These are phyloP conservation scores for Prionace glauca DNA, from an alignment of 2,797 vertebrate genomes.

Conservation along the genomic window DNA sequence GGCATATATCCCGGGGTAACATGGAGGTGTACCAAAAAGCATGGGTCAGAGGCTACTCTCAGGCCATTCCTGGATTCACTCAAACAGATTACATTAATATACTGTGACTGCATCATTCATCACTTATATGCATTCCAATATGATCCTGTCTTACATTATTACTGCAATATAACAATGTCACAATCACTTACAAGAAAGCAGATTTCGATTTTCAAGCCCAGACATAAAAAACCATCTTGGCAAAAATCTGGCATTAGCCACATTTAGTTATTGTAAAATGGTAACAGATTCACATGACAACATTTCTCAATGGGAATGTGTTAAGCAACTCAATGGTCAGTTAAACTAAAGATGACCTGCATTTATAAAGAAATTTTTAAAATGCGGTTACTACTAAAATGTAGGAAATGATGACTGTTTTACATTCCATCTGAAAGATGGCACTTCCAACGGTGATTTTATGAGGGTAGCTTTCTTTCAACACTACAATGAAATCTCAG, in stretches of 20 bases:
- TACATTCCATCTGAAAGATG: neutral
- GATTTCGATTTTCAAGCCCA: neutral
- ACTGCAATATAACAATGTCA: slow-evolving; percentile 6
- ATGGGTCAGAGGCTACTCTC: neutral
- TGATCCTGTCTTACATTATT: slow-evolving; percentile 6
- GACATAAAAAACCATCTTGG: neutral
- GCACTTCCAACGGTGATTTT: neutral
- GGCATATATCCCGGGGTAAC: neutral
- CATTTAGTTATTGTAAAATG: neutral
- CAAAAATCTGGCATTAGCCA: neutral
- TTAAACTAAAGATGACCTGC: neutral
- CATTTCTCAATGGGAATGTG: neutral
- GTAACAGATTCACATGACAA: neutral
- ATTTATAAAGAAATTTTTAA: neutral
- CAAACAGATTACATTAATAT: slow-evolving; percentile 14
- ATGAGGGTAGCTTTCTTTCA: neutral
- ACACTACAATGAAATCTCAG: neutral
- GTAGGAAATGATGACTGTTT: neutral
- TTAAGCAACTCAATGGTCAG: neutral
- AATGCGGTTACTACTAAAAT: neutral
- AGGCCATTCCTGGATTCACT: neutral
- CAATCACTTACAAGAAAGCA: neutral
- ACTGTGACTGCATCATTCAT: neutral
- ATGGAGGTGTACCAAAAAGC: neutral
- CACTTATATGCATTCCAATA: neutral